Percentiles rank a stretch among this genome's conserved stretches.
Conservation (phyloP, 2,797 vertebrate genomes). For the Ctenochaetus hawaiiensis region DNA sequence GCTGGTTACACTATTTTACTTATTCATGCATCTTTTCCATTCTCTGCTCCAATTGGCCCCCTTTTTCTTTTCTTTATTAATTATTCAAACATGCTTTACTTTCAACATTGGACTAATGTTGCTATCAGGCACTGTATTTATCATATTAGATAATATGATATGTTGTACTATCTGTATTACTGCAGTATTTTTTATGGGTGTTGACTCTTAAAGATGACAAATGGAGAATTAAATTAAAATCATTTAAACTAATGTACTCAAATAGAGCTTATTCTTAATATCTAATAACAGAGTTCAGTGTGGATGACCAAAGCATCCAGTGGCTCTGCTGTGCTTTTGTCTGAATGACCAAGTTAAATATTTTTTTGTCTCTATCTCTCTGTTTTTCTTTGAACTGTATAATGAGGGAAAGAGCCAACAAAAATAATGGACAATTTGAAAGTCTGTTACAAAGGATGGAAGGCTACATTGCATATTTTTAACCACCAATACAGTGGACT, state of each 20-base stretch:
- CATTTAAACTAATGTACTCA: neutral
- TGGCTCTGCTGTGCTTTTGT: neutral
- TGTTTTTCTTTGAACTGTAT: neutral
- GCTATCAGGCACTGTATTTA: neutral
- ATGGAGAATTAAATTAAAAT: neutral
- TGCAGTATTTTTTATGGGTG: neutral
- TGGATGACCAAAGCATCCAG: neutral
- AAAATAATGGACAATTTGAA: neutral
- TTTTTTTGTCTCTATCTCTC: neutral
- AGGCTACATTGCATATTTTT: neutral
- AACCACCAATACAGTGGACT: neutral
- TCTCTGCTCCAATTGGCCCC: conserved; percentile 42
- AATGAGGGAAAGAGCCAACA: neutral
- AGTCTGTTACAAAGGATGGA: too few relatives aligned
- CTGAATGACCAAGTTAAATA: neutral
- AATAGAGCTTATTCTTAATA: neutral
- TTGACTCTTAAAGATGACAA: neutral
- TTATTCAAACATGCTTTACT: conserved; percentile 53
- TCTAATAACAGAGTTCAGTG: neutral
- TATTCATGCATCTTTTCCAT: conserved; percentile 58
- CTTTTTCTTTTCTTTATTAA: conserved; percentile 26
- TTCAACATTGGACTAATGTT: conserved; percentile 8
- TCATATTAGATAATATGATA: neutral
- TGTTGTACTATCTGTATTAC: neutral
- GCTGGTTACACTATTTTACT: conserved; percentile 62